phyloP scores from a whole-genome alignment of 1,140 invertebrate species.

The Drosophila truncata region DNA sequence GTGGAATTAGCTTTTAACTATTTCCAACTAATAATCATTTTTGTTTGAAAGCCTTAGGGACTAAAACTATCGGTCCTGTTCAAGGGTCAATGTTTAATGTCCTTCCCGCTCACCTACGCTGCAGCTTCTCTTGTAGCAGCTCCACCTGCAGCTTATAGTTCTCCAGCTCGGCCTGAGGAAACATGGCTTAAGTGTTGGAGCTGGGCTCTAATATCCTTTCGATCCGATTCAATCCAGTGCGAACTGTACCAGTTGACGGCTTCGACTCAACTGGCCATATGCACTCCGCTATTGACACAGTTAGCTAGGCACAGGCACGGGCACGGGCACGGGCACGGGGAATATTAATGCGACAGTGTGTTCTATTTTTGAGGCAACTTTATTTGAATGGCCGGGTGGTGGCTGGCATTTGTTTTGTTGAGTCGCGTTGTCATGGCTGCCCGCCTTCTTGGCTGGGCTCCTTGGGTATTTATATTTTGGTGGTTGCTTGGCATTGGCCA shows the following conservation, averaged over 20 bases:
- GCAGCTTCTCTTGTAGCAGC: constrained; percentile 79
- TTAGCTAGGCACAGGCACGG: constrained; percentile 38
- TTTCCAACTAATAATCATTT: neutral
- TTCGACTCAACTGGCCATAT: constrained; percentile 51
- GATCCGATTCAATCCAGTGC: neutral
- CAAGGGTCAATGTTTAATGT: neutral
- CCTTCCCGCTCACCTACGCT: constrained; percentile 61
- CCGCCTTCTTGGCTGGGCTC: constrained; percentile 47
- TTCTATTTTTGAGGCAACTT: constrained; percentile 74
- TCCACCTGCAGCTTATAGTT: constrained; percentile 85
- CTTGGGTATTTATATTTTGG: constrained; percentile 55
- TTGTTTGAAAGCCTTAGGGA: neutral
- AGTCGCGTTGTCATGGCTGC: constrained; percentile 69
- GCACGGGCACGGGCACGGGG: constrained; percentile 15
- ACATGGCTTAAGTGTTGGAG: constrained; percentile 50
- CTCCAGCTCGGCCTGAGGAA: constrained; percentile 80
- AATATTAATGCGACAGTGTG: constrained; percentile 62
- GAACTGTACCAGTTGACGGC: constrained; percentile 35
- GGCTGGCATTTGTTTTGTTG: constrained; percentile 69
- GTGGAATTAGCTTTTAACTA: neutral
- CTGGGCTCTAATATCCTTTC: neutral
- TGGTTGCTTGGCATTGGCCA: constrained; percentile 81
- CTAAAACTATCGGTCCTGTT: neutral
- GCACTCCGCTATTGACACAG: constrained; percentile 68
- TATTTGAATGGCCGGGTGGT: constrained; percentile 64